Base-by-base conservation (phyloP, 2,797 vertebrate genomes). In the Tenualosa thibaudeaui region DNA sequence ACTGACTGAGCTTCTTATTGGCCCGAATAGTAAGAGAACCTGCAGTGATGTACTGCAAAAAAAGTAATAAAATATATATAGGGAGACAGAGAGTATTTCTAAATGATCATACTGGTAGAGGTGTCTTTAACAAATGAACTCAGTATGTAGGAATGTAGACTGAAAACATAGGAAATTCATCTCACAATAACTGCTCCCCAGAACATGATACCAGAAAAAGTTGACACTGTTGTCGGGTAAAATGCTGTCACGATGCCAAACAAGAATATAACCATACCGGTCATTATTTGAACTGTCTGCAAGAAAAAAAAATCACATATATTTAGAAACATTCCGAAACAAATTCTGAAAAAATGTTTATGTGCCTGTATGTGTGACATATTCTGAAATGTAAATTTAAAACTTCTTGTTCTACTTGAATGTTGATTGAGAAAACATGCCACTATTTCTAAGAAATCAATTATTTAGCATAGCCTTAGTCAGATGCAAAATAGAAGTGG, bases 21-120 rank as follows among this genome's bases (percentile, higher is more conserved):
- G 84, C 85, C 37, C 24, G 65, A 49, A 89, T 86, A 58, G 84
- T 56, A 31, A 90, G 82, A 13, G 85, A 81, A 68, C 90, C 87
- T 0, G 88, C 75, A 40, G 49, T 40, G 22, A 89, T 82, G 60
- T 86, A 86, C 88, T 90, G 82, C 13, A 26, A 81, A 12, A 71
- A 9, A 86, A 82, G 0, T n/a, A 56, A 24, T 12, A 4, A 49
- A 5, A 49, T 49, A 49, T 49, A 49, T 3, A 49, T 49, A 49
- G 46, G 7, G 46, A 49, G 46, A 49, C 4, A 49, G 46, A 49
- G 46, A 49, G 46, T 31, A 49, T 49, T 3, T 5, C 7, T 49
- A 49, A 49, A 49, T 49, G 46, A 49, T 49, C 46, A 49, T 49
- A 49, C 46, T 49, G 46, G 46, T 8, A 49, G 46, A 49, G 46